Percentiles rank a stretch among this genome's conserved stretches.
phyloP scores from a whole-genome alignment of 2,113 vertebrate species.

The Atractosteus spatula region DNA sequence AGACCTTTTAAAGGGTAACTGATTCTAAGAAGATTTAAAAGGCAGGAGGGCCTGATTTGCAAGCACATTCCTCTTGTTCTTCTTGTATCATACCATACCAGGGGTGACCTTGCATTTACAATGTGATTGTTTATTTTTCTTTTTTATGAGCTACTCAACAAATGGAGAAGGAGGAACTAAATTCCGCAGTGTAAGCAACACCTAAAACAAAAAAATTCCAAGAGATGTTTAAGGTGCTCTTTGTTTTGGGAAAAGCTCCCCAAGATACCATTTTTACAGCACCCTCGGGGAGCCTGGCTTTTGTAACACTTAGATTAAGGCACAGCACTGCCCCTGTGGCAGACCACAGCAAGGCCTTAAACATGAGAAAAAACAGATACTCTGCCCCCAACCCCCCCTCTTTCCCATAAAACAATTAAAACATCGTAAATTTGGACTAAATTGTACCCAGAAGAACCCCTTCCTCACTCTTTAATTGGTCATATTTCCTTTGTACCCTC shows the following conservation, averaged over 20 bases:
- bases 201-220: conserved; percentile 33
- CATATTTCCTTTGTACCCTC: background rate
- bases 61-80: too few species aligned
- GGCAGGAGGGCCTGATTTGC: too few species aligned
- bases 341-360: conserved; percentile 27
- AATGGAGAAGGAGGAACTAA: background rate
- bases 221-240: conserved; percentile 44
- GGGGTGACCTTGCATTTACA: conserved; percentile 33
- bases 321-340: conserved; percentile 24
- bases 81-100: too few species aligned
- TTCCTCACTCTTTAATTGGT: conserved; percentile 3
- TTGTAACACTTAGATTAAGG: conserved; percentile 46
- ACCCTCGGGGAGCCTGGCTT: conserved; percentile 50
- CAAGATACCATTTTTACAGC: conserved; percentile 49
- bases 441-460: background rate
- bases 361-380: conserved; percentile 48
- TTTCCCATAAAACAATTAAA: conserved; percentile 10
- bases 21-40: too few species aligned
- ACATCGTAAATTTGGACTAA: conserved; percentile 17
- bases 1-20: too few species aligned
- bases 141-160: conserved; percentile 29
- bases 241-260: conserved; percentile 52
- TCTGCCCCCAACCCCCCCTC: conserved; percentile 17
- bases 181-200: conserved; percentile 13
- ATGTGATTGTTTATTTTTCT: conserved; percentile 41